These are phyloP conservation scores for Julus scandinavius DNA, from an alignment of 2,888 invertebrate genomes.

Conservation along the genomic window DNA sequence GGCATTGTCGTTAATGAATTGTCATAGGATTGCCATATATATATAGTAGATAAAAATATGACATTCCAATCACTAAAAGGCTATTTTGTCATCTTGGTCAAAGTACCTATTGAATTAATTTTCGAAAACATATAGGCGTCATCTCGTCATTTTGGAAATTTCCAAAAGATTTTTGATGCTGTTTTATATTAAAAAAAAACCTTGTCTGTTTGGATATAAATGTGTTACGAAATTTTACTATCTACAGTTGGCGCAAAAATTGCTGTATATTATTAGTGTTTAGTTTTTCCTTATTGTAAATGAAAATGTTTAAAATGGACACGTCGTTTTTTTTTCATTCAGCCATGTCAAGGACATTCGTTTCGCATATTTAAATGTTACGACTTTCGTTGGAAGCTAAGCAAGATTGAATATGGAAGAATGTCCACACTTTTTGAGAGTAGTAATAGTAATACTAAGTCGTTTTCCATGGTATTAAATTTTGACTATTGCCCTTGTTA, in stretches of 20 bases:
- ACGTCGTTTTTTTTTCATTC: not conserved
- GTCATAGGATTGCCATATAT: no score
- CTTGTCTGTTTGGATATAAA: no score
- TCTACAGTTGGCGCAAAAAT: not conserved
- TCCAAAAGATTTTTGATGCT: not conserved
- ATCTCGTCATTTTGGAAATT: not conserved
- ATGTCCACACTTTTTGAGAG: not conserved
- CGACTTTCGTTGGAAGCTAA: not conserved
- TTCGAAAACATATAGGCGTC: no score
- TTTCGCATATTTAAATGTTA: not conserved
- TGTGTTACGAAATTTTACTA: no score
- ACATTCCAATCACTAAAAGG: no score
- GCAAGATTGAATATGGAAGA: not conserved
- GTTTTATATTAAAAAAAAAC: no score
- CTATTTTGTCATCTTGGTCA: no score
- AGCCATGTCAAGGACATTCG: not conserved
- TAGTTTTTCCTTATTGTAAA: not conserved
- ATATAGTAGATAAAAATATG: no score
- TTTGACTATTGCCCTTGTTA: not conserved
- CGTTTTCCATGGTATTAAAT: not conserved
- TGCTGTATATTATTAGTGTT: not conserved
- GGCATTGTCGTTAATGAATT: no score
- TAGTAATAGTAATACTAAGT: not conserved
- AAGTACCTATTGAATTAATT: no score
- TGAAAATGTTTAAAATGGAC: not conserved